Conservation (phyloP, 2,797 vertebrate genomes). For the Lindbergichthys nudifrons region DNA sequence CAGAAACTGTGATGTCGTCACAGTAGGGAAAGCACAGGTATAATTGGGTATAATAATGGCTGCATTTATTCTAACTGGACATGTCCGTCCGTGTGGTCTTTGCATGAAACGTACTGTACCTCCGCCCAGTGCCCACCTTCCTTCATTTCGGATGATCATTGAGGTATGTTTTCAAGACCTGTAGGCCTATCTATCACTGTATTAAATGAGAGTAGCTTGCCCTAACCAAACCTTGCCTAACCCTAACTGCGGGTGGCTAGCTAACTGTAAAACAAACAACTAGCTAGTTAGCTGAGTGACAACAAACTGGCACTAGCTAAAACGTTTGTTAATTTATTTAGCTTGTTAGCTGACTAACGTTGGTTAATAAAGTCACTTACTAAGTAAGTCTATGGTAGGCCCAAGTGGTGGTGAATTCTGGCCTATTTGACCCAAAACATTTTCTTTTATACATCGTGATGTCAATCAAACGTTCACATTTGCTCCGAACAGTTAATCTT, state of each 20-base stretch:
- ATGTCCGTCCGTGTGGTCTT: not conserved
- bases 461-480: not conserved
- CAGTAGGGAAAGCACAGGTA: not conserved
- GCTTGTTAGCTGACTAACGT: no score
- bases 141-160: not conserved
- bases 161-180: not conserved
- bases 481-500: not conserved
- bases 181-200: not conserved
- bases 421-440: not conserved
- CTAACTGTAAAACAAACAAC: no score
- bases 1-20: not conserved
- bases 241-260: no score
- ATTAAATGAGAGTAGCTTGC: not conserved
- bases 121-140: not conserved
- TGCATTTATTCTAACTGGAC: not conserved
- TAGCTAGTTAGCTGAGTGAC: not conserved
- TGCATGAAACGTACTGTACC: not conserved
- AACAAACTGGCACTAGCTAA: no score
- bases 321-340: no score
- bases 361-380: no score
- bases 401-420: not conserved
- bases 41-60: not conserved
- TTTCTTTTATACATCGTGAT: not conserved
- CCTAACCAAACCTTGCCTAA: no score
- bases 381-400: not conserved